These are phyloP conservation scores for Thereuonema tuberculata DNA, from an alignment of 1,140 invertebrate genomes.

Conservation along the genomic window DNA sequence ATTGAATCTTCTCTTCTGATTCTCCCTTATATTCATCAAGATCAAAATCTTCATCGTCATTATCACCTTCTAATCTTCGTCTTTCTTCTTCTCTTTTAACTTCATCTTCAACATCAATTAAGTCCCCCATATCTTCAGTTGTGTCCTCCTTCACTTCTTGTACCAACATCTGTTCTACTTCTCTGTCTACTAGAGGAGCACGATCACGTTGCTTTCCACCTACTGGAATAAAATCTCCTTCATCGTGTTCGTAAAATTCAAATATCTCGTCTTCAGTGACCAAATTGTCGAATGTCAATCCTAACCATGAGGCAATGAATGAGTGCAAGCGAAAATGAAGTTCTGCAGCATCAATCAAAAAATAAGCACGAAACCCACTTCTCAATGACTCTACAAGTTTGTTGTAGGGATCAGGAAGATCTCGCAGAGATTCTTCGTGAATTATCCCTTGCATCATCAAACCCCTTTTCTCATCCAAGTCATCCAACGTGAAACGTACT, in stretches of 20 bases:
- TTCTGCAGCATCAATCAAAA: neutral
- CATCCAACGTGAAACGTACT: neutral
- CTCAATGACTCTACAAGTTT: neutral
- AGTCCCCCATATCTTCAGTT: no score
- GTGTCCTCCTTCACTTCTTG: neutral
- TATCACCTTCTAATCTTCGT: neutral
- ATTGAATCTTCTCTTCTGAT: neutral
- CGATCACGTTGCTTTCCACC: neutral
- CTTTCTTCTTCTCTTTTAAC: neutral
- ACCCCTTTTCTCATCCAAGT: neutral
- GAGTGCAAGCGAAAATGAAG: neutral
- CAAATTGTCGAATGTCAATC: neutral
- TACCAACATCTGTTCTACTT: neutral
- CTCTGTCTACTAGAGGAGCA: neutral
- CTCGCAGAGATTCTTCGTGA: neutral
- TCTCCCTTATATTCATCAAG: neutral
- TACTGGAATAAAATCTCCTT: neutral
- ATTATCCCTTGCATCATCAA: neutral
- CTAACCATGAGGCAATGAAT: neutral
- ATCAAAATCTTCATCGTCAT: neutral
- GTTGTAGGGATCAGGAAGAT: neutral
- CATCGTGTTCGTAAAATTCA: neutral
- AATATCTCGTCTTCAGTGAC: neutral
- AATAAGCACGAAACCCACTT: neutral
- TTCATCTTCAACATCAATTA: conserved; percentile 2